These are phyloP conservation scores for Desmophyllum pertusum DNA, from an alignment of 92 coral and sea anemone species.

Conservation along the genomic window DNA sequence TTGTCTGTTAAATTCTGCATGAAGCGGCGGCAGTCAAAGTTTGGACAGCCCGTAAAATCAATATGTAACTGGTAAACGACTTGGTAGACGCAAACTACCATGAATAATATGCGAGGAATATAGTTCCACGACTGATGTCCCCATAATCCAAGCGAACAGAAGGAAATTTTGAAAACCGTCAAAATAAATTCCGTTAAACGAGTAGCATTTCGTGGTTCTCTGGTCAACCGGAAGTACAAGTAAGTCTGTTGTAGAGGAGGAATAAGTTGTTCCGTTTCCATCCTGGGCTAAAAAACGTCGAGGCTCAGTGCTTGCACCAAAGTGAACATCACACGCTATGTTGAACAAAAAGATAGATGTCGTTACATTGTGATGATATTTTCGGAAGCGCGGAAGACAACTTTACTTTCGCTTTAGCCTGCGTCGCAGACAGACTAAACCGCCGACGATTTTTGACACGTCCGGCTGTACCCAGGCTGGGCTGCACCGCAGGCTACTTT, in stretches of 20 bases:
- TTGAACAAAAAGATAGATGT: too few relatives aligned
- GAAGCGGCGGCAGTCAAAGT: slow-evolving; percentile 51
- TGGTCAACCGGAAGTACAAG: slow-evolving; percentile 18
- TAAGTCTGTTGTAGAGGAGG: neutral
- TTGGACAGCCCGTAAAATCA: neutral
- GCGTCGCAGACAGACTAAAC: too few relatives aligned
- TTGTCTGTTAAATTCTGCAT: slow-evolving; percentile 22
- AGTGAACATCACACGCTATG: too few relatives aligned
- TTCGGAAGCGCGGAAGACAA: too few relatives aligned
- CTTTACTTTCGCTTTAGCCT: too few relatives aligned
- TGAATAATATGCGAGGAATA: slow-evolving; percentile 33
- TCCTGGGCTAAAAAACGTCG: too few relatives aligned
- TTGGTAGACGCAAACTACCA: slow-evolving; percentile 46
- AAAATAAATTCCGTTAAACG: neutral
- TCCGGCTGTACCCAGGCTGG: too few relatives aligned
- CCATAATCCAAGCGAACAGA: slow-evolving; percentile 50
- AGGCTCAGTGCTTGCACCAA: too few relatives aligned
- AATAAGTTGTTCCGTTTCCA: neutral
- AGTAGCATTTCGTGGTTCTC: neutral
- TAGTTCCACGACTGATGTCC: slow-evolving; percentile 44
- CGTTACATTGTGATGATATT: too few relatives aligned
- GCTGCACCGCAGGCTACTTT: too few relatives aligned
- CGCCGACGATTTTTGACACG: too few relatives aligned
- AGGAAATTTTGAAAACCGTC: slow-evolving; percentile 37
- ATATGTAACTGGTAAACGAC: slow-evolving; percentile 27